Base-by-base conservation (phyloP, 2,888 invertebrate species). In the Himalopsyche anomala region DNA sequence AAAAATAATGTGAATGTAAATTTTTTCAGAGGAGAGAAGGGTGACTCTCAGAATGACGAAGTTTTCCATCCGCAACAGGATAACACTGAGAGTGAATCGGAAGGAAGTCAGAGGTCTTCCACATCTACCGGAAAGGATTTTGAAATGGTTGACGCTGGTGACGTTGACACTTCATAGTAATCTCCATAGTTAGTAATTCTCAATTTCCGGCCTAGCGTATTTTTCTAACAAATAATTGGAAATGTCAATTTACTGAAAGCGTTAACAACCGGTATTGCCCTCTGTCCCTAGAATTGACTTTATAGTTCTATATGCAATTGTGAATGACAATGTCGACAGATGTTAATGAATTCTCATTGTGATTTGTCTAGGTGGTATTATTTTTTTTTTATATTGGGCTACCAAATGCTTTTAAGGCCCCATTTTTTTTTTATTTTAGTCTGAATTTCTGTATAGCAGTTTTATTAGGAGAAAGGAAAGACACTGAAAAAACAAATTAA, bases 61-160 rank as follows among this genome's bases (percentile, higher is more conserved):
- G 80, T 84, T 17, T 56, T 85, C 81, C 81, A 82, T 80, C 89
- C 81, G 86, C 89, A 19, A 40, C 84, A 17, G 92, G 89, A 93
- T 82, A 93, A 92, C 80, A 91, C 91, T 1, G 96, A 96, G 0
- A 97, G 97, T 17, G 97, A 97, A 90, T 96, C 96, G 1, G 96
- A 96, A 91, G 95, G 95, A 90, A 96, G 96, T 89, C 96, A 96
- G 90, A 94, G 96, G 85, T 96, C 96, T 17, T 96, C 96, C 89
- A 96, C 96, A 0, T 96, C 96, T 89, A 96, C 96, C 0, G 97
- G 96, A 89, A 95, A 96, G 90, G 97, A 98, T 93, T 97, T 97
- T 91, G 98, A 97, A 92, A 97, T 97, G 91, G 95, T 98, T 83
- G 96, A 97, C 90, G 94, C 94, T 51, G 95, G 93, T 28, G 96